These are phyloP conservation scores for Papilio dardanus DNA, from an alignment of 1,140 invertebrate genomes.

Conservation along the genomic window DNA sequence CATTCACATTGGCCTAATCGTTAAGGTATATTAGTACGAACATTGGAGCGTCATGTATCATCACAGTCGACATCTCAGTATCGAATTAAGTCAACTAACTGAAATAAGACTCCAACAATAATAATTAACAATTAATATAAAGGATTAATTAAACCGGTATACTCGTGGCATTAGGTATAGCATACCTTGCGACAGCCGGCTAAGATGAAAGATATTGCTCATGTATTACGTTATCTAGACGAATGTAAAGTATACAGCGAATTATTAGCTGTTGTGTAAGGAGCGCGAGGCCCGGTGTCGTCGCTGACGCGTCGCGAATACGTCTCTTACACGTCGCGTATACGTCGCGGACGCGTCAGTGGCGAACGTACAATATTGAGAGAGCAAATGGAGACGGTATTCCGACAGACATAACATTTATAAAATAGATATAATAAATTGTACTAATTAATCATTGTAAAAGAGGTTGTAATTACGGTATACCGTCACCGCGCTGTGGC, in stretches of 20 bases:
- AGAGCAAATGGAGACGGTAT: neutral
- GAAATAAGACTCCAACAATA: constrained; percentile 41
- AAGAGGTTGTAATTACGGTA: constrained; percentile 80
- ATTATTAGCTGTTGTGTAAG: constrained; percentile 7
- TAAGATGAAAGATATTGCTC: constrained; percentile 51
- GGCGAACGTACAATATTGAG: neutral
- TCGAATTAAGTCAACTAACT: constrained; percentile 11
- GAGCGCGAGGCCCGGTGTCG: neutral
- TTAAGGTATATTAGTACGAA: constrained; percentile 26
- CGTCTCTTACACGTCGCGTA: too few species aligned
- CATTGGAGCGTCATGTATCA: constrained; percentile 6
- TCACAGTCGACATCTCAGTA: neutral
- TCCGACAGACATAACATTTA: constrained; percentile 41
- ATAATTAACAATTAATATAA: constrained; percentile 53
- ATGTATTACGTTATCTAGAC: constrained; percentile 46
- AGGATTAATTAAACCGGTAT: constrained; percentile 45
- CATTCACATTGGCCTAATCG: constrained; percentile 51
- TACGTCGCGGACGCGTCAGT: neutral
- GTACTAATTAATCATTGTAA: constrained; percentile 73
- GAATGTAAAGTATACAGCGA: constrained; percentile 24
- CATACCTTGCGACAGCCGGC: constrained; percentile 45
- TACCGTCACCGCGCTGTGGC: constrained; percentile 59
- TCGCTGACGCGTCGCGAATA: neutral
- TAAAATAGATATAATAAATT: constrained; percentile 74
- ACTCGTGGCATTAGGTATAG: constrained; percentile 51